Base-by-base conservation (phyloP, 2,113 vertebrate species). In the Rhodinocichla rosea region DNA sequence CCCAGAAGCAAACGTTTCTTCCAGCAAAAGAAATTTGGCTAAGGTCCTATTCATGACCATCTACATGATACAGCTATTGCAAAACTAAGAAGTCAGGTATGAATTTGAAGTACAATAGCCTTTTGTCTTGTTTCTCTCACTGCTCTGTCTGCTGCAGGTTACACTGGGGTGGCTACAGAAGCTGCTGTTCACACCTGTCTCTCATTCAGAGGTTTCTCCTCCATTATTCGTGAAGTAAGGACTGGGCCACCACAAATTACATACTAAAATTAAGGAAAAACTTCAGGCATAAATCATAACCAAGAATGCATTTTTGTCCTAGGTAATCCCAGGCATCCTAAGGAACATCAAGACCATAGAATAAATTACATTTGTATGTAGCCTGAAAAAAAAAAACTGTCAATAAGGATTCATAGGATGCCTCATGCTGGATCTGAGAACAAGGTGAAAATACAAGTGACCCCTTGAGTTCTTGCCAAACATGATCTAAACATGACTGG, bases 401-500 rank as follows among this genome's bases (percentile, higher is more conserved):
- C 53, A 71, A n/a, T 27, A 49, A 57, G 47, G n/a, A 84, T 64
- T 70, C 2, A 1, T 20, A 39, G 44, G 40, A 68, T 49, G 27
- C 11, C 16, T 87, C 0, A 0, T 71, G 13, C 27, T 60, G 15
- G 19, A 32, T 57, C 11, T 28, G 19, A 50, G 53, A 90, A 90
- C 3, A 64, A 30, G 33, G 24, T 15, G 44, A 84, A 91, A 67
- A 78, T 35, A 37, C 0, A 0, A 63, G 18, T 60, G 30, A 19
- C 2, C 7, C 4, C 10, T 62, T 45, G 10, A 69, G 22, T 23
- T 42, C 26, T 50, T 0, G 0, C 18, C 33, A 80, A 83, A 60
- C 20, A n/a, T 15, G 8, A 39, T 35, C 92, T 69, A 87, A 89
- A 70, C 47, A 50, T 15, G 67, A 84, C 3, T 0, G 0, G 8